phyloP scores from a whole-genome alignment of 2,888 invertebrate genomes.

The Ptychoptera contaminata region DNA sequence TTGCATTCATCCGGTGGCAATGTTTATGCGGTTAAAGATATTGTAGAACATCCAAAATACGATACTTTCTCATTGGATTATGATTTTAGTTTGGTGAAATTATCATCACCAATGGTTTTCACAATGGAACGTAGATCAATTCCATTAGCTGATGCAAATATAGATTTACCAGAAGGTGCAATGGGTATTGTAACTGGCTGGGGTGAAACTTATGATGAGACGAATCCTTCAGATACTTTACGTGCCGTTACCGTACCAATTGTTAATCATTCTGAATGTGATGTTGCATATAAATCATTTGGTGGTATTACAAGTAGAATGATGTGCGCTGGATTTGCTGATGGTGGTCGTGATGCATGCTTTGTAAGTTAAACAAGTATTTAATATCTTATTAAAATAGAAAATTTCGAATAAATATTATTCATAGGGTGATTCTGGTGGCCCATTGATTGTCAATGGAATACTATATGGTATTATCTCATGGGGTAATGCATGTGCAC shows the following conservation, averaged over 20 bases:
- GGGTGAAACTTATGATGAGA: constrained; percentile 19
- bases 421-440: constrained; percentile 26
- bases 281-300: constrained; percentile 14
- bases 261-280: constrained; percentile 18
- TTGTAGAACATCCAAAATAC: constrained; percentile 28
- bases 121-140: constrained; percentile 18
- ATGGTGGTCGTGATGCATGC: constrained; percentile 27
- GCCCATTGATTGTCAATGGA: constrained; percentile 22
- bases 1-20: constrained; percentile 28
- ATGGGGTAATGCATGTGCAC: constrained; percentile 26
- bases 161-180: constrained; percentile 18
- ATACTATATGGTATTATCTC: constrained; percentile 30
- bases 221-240: constrained; percentile 14
- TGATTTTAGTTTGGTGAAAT: constrained; percentile 29
- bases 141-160: constrained; percentile 11
- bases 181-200: constrained; percentile 23
- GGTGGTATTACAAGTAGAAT: constrained; percentile 21
- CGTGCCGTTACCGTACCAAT: constrained; percentile 20
- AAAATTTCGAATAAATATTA: too few species aligned
- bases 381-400: too few species aligned
- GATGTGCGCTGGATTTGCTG: constrained; percentile 20
- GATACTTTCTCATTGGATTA: constrained; percentile 26
- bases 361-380: constrained; percentile 9
- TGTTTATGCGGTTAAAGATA: constrained; percentile 32
- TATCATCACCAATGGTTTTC: constrained; percentile 17